Conservation (phyloP, 2,797 vertebrate species). For the Podarcis siculus region DNA sequence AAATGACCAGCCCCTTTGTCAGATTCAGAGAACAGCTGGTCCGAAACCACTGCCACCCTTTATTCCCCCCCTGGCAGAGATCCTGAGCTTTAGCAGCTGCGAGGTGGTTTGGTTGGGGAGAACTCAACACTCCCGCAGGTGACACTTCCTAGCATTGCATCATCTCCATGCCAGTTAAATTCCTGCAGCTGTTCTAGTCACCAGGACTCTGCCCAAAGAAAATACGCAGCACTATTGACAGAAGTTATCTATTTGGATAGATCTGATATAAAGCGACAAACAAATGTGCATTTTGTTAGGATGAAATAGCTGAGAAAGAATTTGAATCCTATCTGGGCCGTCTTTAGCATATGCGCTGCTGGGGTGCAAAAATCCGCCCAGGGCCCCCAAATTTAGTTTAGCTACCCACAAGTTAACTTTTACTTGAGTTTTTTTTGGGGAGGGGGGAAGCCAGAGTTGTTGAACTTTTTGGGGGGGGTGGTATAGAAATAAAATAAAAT, state of each 20-base stretch:
- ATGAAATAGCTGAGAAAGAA: too few species aligned
- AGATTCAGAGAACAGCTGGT: conserved; percentile 6
- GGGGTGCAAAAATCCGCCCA: too few species aligned
- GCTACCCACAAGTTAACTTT: too few species aligned
- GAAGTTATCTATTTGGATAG: not conserved
- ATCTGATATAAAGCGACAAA: not conserved
- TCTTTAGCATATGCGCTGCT: too few species aligned
- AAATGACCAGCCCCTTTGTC: conserved; percentile 5
- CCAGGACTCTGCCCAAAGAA: not conserved
- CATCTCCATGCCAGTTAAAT: not conserved
- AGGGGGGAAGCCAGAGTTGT: too few species aligned
- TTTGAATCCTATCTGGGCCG: too few species aligned
- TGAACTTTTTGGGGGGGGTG: too few species aligned
- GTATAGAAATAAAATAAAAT: too few species aligned
- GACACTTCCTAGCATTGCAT: not conserved
- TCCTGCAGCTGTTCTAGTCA: conserved; percentile 19
- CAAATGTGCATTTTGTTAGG: not conserved
- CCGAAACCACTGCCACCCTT: not conserved
- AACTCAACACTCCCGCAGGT: not conserved
- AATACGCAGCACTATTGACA: not conserved
- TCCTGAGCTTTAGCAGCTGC: not conserved
- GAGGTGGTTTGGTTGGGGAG: not conserved
- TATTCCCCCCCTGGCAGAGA: conserved; percentile 12
- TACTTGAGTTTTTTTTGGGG: too few species aligned
- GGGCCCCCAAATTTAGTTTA: too few species aligned